phyloP scores from a whole-genome alignment of 2,888 invertebrate genomes.

The Ormia ochracea region DNA sequence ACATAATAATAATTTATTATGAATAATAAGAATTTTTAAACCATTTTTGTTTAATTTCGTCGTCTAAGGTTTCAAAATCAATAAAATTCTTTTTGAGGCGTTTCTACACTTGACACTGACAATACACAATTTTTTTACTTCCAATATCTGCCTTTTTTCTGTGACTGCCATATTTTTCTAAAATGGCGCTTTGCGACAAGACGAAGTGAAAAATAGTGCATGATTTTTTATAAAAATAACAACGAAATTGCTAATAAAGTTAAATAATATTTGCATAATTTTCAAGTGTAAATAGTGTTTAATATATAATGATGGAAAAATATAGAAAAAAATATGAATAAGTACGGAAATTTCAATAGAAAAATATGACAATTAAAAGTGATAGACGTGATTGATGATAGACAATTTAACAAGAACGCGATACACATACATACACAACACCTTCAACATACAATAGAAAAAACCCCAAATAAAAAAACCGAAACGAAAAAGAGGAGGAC shows the following conservation, averaged over 20 bases:
- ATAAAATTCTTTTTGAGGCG: slow-evolving; percentile 48
- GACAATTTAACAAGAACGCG: slow-evolving; percentile 62
- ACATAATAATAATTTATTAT: not conserved
- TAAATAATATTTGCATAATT: slow-evolving; percentile 53
- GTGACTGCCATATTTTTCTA: slow-evolving; percentile 63
- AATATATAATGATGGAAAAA: slow-evolving; percentile 57
- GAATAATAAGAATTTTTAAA: not conserved
- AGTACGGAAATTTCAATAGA: slow-evolving; percentile 50
- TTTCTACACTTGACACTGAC: slow-evolving; percentile 36
- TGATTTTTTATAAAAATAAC: slow-evolving; percentile 57
- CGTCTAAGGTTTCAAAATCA: slow-evolving; percentile 39
- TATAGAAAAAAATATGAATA: slow-evolving; percentile 41
- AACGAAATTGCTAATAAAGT: slow-evolving; percentile 57
- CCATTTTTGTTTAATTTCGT: not conserved
- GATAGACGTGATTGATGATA: slow-evolving; percentile 61
- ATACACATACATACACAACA: slow-evolving; percentile 63
- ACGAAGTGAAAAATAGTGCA: slow-evolving; percentile 60
- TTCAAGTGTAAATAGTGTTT: slow-evolving; percentile 61
- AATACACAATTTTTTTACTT: slow-evolving; percentile 48
- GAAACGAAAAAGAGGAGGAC: slow-evolving; percentile 53
- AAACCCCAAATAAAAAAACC: slow-evolving; percentile 48
- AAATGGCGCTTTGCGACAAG: slow-evolving; percentile 66
- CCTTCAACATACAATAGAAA: slow-evolving; percentile 54
- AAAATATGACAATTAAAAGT: slow-evolving; percentile 60
- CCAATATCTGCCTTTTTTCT: slow-evolving; percentile 38